Conservation (phyloP, 2,797 vertebrate genomes). For the Notamacropus eugenii region DNA sequence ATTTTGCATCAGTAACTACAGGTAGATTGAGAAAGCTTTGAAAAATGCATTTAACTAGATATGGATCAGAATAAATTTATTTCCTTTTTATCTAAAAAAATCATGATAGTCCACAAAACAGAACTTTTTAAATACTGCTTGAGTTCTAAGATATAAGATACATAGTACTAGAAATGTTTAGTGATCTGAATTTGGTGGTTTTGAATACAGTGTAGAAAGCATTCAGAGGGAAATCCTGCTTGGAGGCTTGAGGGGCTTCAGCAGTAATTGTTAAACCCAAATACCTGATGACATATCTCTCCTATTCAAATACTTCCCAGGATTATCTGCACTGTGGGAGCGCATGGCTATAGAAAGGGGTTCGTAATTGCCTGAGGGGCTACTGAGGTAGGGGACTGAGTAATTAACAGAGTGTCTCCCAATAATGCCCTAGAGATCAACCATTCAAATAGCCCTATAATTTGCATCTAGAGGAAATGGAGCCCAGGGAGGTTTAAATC, state of each 20-base stretch:
- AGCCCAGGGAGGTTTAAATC: not conserved
- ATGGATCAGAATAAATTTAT: conserved; percentile 90
- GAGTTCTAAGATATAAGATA: conserved; percentile 91
- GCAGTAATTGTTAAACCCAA: conserved; percentile 95
- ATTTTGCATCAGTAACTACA: conserved; percentile 95
- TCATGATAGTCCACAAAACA: conserved; percentile 95
- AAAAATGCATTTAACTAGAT: conserved; percentile 97
- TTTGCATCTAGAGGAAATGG: not conserved
- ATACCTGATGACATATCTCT: conserved; percentile 95
- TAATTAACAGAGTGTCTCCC: conserved; percentile 96
- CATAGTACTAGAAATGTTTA: conserved; percentile 90
- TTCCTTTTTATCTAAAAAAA: conserved; percentile 94
- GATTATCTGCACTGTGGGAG: conserved; percentile 96
- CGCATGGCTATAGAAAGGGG: conserved; percentile 98
- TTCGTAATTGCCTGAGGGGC: conserved; percentile 94
- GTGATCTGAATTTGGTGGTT: conserved; percentile 88
- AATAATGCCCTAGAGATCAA: not conserved
- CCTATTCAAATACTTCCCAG: conserved; percentile 89
- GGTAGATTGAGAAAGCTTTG: conserved; percentile 95
- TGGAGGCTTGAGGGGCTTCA: conserved; percentile 91
- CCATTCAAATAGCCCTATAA: not conserved
- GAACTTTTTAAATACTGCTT: conserved; percentile 88
- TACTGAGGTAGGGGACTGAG: conserved; percentile 94
- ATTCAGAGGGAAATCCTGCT: conserved; percentile 91
- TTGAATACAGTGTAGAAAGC: conserved; percentile 90